Percentiles rank a stretch among this genome's conserved stretches.
Conservation (phyloP, 2,888 invertebrate species). For the Macrosoma leucophasiata region DNA sequence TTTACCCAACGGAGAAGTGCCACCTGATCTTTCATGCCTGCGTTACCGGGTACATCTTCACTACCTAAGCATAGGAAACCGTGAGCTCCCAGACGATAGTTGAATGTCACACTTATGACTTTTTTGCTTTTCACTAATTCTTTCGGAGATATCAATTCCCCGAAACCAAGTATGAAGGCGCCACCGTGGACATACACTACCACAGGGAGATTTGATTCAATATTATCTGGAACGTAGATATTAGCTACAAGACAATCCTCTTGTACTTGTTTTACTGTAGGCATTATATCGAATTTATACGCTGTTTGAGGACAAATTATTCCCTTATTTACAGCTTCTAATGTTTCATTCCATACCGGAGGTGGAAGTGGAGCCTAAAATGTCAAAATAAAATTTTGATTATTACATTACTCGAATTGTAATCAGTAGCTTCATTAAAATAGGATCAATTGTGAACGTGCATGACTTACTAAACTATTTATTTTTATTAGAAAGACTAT, state of each 20-base stretch:
- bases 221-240: constrained; percentile 29
- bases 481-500: no score
- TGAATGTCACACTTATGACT: constrained; percentile 40
- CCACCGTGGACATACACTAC: constrained; percentile 60
- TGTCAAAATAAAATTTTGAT: no score
- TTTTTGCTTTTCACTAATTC: constrained; percentile 33
- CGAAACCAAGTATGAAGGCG: constrained; percentile 44
- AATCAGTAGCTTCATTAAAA: no score
- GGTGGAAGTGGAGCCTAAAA: constrained; percentile 39
- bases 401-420: no score
- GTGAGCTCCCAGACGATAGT: constrained; percentile 40
- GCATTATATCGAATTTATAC: constrained; percentile 3
- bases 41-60: constrained; percentile 45
- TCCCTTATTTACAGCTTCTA: constrained; percentile 30
- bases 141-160: constrained; percentile 28
- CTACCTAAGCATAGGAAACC: constrained; percentile 48
- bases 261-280: constrained; percentile 2
- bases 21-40: constrained; percentile 52
- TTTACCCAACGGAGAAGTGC: constrained; percentile 34
- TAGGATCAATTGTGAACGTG: no score
- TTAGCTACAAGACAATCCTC: constrained; percentile 33
- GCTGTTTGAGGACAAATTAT: constrained; percentile 36
- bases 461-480: no score
- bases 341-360: constrained; percentile 30
- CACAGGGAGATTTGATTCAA: constrained; percentile 38